phyloP scores from a whole-genome alignment of 1,140 invertebrate species.

The Cydia fagiglandana region DNA sequence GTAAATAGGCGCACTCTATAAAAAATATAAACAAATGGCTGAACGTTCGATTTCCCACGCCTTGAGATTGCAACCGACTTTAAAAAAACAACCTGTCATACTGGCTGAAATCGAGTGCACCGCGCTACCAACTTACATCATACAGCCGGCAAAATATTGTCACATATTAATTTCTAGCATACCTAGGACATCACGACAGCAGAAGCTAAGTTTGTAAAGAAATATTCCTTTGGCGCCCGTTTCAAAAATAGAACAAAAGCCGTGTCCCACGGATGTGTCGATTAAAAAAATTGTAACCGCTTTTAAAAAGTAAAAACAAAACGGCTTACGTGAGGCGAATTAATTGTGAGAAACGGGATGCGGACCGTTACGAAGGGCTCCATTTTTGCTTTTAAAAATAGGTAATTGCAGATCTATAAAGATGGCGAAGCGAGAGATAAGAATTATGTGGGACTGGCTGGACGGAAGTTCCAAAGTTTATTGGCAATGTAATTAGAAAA shows the following conservation, averaged over 20 bases:
- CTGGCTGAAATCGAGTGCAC: constrained; percentile 25
- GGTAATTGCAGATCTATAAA: constrained; percentile 19
- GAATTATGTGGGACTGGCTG: constrained; percentile 4
- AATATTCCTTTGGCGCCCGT: constrained; percentile 12
- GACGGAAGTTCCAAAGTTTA: not conserved
- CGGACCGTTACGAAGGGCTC: constrained; percentile 32
- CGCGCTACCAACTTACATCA: not conserved
- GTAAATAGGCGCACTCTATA: not conserved
- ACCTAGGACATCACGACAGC: not conserved
- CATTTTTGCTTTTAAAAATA: constrained; percentile 28
- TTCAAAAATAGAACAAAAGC: constrained; percentile 25
- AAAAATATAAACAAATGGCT: constrained; percentile 22
- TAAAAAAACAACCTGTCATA: constrained; percentile 22
- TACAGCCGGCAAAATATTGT: not conserved
- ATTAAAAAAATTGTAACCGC: constrained; percentile 29
- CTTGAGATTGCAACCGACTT: constrained; percentile 13
- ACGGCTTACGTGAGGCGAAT: constrained; percentile 25
- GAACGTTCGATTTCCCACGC: constrained; percentile 21
- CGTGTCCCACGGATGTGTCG: constrained; percentile 23
- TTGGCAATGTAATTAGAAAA: not conserved
- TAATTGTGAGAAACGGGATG: constrained; percentile 32
- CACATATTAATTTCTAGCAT: not conserved
- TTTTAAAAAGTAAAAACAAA: constrained; percentile 29
- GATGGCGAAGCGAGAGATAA: constrained; percentile 5
- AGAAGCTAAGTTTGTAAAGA: constrained; percentile 15